Conservation (phyloP, 2,797 vertebrate species). For the Sarcoramphus papa region DNA sequence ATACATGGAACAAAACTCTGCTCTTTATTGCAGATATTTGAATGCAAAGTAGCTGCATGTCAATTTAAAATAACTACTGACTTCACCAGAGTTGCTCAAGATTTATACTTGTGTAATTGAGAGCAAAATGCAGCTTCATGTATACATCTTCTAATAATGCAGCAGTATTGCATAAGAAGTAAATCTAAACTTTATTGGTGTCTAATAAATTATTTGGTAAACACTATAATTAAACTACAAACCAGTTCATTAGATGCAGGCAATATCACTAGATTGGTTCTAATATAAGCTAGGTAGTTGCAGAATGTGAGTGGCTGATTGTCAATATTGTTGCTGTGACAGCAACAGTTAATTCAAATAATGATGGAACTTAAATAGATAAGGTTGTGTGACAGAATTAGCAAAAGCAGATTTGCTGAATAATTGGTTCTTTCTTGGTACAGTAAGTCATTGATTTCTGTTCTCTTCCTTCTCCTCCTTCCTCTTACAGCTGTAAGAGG, state of each 20-base stretch:
- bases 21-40: not conserved
- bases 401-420: slow-evolving; percentile 47
- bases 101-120: slow-evolving; percentile 32
- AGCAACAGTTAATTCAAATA: slow-evolving; percentile 60
- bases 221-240: slow-evolving; percentile 44
- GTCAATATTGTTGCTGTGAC: slow-evolving; percentile 47
- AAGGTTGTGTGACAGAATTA: slow-evolving; percentile 32
- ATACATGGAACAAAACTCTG: not conserved
- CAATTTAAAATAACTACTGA: not conserved
- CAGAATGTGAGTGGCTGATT: not conserved
- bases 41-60: not conserved
- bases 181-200: slow-evolving; percentile 45
- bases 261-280: not conserved
- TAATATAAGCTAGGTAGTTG: slow-evolving; percentile 11
- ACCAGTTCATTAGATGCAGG: slow-evolving; percentile 30
- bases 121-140: slow-evolving; percentile 5
- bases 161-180: not conserved
- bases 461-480: not conserved
- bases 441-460: slow-evolving; percentile 50
- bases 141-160: slow-evolving; percentile 6
- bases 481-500: not conserved
- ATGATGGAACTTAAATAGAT: slow-evolving; percentile 26
- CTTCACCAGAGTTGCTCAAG: not conserved
- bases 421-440: slow-evolving; percentile 55
- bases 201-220: slow-evolving; percentile 43